Conservation (phyloP, 2,888 invertebrate species). For the Biston betularia region DNA sequence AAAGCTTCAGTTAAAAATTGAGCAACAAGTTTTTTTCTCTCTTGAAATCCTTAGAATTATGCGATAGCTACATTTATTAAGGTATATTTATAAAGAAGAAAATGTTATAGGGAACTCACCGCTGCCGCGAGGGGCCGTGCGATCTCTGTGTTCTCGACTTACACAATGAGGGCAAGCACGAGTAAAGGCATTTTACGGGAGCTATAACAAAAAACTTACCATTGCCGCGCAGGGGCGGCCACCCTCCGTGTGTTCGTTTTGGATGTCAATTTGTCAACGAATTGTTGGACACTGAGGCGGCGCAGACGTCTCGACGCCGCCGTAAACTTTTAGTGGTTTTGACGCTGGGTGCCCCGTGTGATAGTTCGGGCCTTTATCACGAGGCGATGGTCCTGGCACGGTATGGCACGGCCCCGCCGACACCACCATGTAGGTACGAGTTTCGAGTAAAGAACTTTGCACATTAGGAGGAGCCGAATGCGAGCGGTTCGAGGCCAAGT, state of each 20-base stretch:
- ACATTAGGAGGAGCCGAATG: constrained; percentile 51
- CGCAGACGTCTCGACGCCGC: constrained; percentile 62
- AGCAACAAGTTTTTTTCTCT: constrained; percentile 32
- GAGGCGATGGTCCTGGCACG: constrained; percentile 76
- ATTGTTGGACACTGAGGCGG: constrained; percentile 47
- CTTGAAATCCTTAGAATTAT: constrained; percentile 4
- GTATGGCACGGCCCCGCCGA: constrained; percentile 78
- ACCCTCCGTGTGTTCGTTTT: constrained; percentile 63
- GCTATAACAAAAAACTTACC: constrained; percentile 52
- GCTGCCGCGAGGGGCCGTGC: constrained; percentile 56
- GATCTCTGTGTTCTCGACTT: constrained; percentile 62
- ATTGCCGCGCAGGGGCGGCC: constrained; percentile 56
- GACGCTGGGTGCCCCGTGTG: constrained; percentile 78
- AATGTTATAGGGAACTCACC: constrained; percentile 50
- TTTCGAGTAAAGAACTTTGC: constrained; percentile 67
- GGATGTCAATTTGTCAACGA: constrained; percentile 49
- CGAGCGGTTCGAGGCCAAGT: constrained; percentile 21
- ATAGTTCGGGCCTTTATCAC: constrained; percentile 77
- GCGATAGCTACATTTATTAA: constrained; percentile 4
- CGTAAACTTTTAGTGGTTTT: constrained; percentile 78
- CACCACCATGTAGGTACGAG: constrained; percentile 74
- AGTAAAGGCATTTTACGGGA: constrained; percentile 15
- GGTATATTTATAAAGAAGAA: constrained; percentile 5
- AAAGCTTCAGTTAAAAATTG: constrained; percentile 7
- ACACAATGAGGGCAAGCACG: constrained; percentile 19